These are phyloP conservation scores for Adela reaumurella DNA, from an alignment of 2,888 invertebrate species.

Conservation along the genomic window DNA sequence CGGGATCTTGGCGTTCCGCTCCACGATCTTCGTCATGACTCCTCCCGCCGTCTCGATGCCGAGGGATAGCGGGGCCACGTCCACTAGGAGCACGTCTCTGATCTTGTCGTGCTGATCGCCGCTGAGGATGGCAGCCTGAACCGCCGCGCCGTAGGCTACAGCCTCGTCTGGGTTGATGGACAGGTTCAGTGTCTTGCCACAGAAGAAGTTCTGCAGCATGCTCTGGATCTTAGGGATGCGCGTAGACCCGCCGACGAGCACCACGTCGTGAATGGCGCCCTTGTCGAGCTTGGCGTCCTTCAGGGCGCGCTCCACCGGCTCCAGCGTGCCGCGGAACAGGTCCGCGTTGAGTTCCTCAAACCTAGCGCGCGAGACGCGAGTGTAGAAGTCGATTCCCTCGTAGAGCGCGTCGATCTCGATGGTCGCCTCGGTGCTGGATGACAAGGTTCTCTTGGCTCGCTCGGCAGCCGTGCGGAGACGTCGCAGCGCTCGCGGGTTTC, in stretches of 20 bases:
- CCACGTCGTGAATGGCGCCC: slow-evolving; percentile 69
- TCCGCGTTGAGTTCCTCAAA: slow-evolving; percentile 68
- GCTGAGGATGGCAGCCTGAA: too few relatives aligned
- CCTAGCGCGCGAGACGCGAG: slow-evolving; percentile 62
- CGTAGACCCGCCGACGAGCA: slow-evolving; percentile 75
- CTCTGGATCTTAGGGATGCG: too few relatives aligned
- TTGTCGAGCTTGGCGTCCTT: too few relatives aligned
- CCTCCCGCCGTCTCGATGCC: too few relatives aligned
- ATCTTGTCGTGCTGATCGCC: slow-evolving; percentile 66
- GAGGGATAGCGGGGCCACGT: slow-evolving; percentile 55
- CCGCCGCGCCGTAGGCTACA: slow-evolving; percentile 71
- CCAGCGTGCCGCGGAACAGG: slow-evolving; percentile 62
- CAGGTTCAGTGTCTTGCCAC: slow-evolving; percentile 63
- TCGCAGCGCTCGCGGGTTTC: slow-evolving; percentile 59
- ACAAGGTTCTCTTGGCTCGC: too few relatives aligned
- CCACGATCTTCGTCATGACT: slow-evolving; percentile 68
- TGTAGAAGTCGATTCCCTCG: slow-evolving; percentile 62
- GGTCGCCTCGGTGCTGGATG: slow-evolving; percentile 64
- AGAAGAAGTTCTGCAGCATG: slow-evolving; percentile 69
- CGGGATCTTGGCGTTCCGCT: slow-evolving; percentile 62
- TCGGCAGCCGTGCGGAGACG: slow-evolving; percentile 67
- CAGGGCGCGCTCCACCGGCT: slow-evolving; percentile 69
- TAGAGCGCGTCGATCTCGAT: too few relatives aligned
- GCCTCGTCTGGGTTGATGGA: too few relatives aligned
- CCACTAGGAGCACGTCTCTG: slow-evolving; percentile 55